Base-by-base conservation (phyloP, 2,888 invertebrate genomes). In the Gari tellinella region DNA sequence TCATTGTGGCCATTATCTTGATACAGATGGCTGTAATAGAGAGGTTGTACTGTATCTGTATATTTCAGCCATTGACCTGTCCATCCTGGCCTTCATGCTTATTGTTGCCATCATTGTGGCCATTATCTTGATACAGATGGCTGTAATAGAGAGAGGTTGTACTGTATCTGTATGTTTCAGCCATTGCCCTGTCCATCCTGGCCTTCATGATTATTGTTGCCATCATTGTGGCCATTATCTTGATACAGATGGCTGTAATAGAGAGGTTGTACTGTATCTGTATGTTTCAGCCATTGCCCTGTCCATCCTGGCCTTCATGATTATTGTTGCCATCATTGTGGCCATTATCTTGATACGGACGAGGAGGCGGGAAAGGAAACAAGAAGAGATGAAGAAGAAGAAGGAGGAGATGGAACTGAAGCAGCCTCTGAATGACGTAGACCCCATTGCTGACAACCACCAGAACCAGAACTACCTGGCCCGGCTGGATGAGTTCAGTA, bases 401-500 rank as follows among this genome's bases (percentile, higher is more conserved):
- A 43, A 81, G 31, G 65, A 73, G 40, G 65, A 72, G 26, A 72
- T 74, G 17, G 89, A 89, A 62, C 60, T 87, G 62, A 88, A 86
- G 51, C 80, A 86, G 55, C 88, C 87, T 0, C 69, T 88, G 25
- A 81, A 85, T 46, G 67, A 77, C 49, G 43, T 37, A 21, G 61
- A 73, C 26, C 40, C 66, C n/a, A 21, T 80, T 48, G 19, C 38
- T 14, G 69, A 78, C 48, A 61, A 74, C 58, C 72, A 70, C 31
- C 69, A 68, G 55, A 74, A 65, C 56, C 64, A 82, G 40, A 86
- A 83, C 52, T 87, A 88, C 63, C 70, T 89, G 21, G 89, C 89
- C 17, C 83, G 85, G 25, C 81, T 88, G 46, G 89, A 89, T 80
- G 89, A 89, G 66, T 89, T 89, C 57, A 88, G 88, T 68, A 88